Percentiles rank a stretch among this genome's conserved stretches.
Evolutionary conservation across 2,797 vertebrate species (phyloP).

Genomic region (Phrynocephalus guinanensis): DNA sequence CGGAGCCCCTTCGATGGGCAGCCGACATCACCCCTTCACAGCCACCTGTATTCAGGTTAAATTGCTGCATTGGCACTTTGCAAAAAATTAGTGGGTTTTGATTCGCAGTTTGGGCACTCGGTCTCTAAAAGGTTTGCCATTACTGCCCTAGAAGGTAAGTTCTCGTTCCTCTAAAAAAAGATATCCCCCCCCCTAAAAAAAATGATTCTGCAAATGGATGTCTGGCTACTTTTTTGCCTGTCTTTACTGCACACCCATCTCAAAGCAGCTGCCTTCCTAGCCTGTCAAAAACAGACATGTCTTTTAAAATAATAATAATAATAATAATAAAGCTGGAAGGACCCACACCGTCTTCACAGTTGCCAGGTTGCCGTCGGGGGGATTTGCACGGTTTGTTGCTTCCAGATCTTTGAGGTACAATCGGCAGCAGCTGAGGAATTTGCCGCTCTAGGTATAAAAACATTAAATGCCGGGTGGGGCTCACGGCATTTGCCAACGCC

Average conservation of each 20-base stretch:
- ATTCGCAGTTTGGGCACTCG: no score
- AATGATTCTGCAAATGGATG: not conserved
- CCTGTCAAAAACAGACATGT: not conserved
- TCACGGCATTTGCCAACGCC: slow-evolving; percentile 61
- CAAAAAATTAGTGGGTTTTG: no score
- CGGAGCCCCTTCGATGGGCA: no score
- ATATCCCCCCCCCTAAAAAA: no score
- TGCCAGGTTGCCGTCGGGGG: slow-evolving; percentile 3
- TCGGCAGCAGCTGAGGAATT: slow-evolving; percentile 68
- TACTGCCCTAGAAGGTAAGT: no score
- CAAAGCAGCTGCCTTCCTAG: not conserved
- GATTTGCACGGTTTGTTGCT: slow-evolving; percentile 12
- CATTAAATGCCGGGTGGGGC: slow-evolving; percentile 71
- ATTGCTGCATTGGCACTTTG: no score
- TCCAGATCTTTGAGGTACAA: slow-evolving; percentile 41
- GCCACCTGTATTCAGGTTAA: no score
- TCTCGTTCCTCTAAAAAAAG: no score
- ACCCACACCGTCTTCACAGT: not conserved
- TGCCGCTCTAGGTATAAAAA: slow-evolving; percentile 63
- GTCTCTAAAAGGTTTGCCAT: no score
- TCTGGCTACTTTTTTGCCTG: not conserved
- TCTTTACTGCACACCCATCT: not conserved
- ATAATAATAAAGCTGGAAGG: not conserved
- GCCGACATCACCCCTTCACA: no score
- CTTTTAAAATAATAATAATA: not conserved